These are phyloP conservation scores for Hypselothyrea guttata DNA, from an alignment of 2,888 invertebrate species.

Conservation along the genomic window DNA sequence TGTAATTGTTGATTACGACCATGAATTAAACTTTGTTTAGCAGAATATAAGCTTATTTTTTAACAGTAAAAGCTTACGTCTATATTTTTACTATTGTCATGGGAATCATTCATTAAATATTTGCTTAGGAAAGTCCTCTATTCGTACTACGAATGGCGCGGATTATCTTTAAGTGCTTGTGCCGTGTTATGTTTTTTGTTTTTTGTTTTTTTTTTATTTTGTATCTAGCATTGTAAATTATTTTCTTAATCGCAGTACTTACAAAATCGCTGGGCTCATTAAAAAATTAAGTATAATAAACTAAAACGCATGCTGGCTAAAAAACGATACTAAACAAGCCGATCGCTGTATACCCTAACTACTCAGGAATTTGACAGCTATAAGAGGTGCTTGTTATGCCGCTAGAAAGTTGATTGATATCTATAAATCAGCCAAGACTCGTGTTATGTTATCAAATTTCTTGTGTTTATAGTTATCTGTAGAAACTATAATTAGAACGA, in stretches of 20 bases:
- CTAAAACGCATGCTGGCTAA: neutral
- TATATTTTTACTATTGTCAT: neutral
- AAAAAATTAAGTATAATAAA: neutral
- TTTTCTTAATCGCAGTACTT: constrained; percentile 7
- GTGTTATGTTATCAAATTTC: constrained; percentile 1
- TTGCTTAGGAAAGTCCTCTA: neutral
- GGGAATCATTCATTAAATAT: constrained; percentile 9
- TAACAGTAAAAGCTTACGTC: no score
- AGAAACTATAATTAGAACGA: neutral
- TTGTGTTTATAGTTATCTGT: constrained; percentile 1
- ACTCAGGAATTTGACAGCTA: neutral
- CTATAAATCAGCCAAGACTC: neutral
- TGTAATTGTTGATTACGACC: no score
- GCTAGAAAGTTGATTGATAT: neutral
- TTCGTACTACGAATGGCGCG: constrained; percentile 15
- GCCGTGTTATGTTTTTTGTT: no score
- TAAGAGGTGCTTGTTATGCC: no score
- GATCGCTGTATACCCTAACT: constrained; percentile 3
- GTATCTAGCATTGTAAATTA: constrained; percentile 14
- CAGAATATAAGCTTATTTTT: no score
- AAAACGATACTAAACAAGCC: neutral
- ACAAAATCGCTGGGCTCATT: constrained; percentile 7
- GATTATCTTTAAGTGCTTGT: constrained; percentile 11
- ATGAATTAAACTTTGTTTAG: no score
- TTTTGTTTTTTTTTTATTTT: no score